Evolutionary conservation across 2,797 vertebrate genomes (phyloP), one percentile per base, ranked within the genome.

Genomic region (Ambastaia sidthimunki): DNA sequence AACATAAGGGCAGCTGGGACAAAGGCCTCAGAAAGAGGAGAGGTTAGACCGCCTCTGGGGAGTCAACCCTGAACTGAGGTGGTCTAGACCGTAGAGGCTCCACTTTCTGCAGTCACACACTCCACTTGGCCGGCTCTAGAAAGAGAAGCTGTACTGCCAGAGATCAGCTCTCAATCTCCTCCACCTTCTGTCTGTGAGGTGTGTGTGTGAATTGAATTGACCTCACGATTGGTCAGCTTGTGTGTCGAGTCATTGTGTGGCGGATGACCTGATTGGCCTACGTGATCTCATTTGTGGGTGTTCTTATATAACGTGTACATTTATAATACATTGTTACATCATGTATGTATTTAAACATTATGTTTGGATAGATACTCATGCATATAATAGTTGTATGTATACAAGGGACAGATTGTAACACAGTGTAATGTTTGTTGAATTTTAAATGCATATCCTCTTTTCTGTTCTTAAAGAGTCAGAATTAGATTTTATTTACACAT

Each of bases 11-110:
- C 72, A 71, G 85, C 84, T 55, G 79, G 87, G 86, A 92, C 89
- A 91, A 91, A 88, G 85, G 57, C 54, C 84, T 59, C 12, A 88
- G 91, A 91, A 91, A 93, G 89, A 88, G 84, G 90, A 93, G 91
- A 89, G 78, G 88, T 86, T 85, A 82, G 82, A 85, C 86, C 84
- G 85, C 84, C 91, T 89, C 89, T 11, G 73, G 91, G 90, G 92
- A 92, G 70, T 76, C 86, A 72, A 67, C 80, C 86, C 86, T 91
- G 83, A 87, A 90, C 90, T 88, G 89, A 86, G 83, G 84, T 85
- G 90, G 90, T 91, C 89, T 90, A 91, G 91, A 92, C 90, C 87
- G 63, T 80, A 71, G 66, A 75, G 76, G 23, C 83, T 82, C 80
- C 74, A 76, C 71, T 86, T 86, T 84, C 82, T 76, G 62, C 83